Evolutionary conservation across 2,797 vertebrate genomes (phyloP).

Genomic region (Ciconia nigra): DNA sequence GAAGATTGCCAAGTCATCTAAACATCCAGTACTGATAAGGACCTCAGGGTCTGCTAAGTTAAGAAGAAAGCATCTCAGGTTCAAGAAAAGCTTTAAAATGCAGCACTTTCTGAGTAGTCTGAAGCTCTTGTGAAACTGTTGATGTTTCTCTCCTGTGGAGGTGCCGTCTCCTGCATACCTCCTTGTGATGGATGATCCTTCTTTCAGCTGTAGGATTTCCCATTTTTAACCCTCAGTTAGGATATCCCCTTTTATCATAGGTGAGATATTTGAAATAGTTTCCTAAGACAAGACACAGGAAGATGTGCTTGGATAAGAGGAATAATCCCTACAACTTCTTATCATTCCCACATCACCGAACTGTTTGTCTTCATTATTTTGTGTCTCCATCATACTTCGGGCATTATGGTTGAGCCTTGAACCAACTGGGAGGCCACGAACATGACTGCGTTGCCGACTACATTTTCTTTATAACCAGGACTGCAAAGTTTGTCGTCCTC

Average conservation of each 20-base stretch:
- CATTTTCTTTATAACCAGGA: neutral
- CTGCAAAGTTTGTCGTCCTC: neutral
- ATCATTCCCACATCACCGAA: neutral
- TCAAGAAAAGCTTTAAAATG: neutral
- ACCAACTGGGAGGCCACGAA: neutral
- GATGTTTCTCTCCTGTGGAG: neutral
- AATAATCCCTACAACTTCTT: neutral
- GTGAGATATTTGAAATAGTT: neutral
- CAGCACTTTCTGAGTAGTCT: neutral
- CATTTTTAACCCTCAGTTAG: neutral
- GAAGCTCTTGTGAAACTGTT: neutral
- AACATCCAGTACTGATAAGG: neutral
- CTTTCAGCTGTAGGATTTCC: neutral
- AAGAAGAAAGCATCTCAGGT: neutral
- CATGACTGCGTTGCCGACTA: neutral
- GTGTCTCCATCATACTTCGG: neutral
- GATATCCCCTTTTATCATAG: neutral
- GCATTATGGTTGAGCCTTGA: neutral
- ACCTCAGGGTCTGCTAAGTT: neutral
- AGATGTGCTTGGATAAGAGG: neutral
- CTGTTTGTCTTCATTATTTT: neutral
- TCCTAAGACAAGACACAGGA: neutral
- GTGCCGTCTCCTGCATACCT: neutral
- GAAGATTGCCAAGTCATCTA: neutral
- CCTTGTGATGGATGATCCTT: neutral